These are phyloP conservation scores for Calameuta filiformis DNA, from an alignment of 2,888 invertebrate genomes.

Conservation along the genomic window DNA sequence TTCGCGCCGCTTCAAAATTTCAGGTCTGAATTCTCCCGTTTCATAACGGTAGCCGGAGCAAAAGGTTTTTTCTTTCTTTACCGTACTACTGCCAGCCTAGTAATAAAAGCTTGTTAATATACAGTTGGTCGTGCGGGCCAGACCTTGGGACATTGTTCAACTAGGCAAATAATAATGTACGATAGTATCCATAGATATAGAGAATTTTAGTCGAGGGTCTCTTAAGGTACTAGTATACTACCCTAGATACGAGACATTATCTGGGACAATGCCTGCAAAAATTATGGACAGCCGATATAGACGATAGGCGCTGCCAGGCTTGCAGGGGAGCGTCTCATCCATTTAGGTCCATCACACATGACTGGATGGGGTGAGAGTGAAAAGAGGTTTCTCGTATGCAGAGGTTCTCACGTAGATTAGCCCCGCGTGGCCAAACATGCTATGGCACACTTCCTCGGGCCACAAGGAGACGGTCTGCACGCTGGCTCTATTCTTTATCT, in stretches of 20 bases:
- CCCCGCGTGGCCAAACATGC: constrained; percentile 5
- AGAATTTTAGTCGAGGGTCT: background rate
- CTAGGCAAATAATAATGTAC: background rate
- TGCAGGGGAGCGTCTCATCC: constrained; percentile 64
- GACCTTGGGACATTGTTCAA: background rate
- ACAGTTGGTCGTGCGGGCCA: background rate
- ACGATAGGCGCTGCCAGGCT: constrained; percentile 46
- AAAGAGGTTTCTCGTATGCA: constrained; percentile 60
- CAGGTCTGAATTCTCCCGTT: background rate
- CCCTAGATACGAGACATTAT: background rate
- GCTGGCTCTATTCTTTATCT: background rate
- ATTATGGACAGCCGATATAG: constrained; percentile 63
- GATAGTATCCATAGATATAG: background rate
- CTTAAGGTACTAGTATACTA: background rate
- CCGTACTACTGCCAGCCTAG: background rate
- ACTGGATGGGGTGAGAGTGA: constrained; percentile 65
- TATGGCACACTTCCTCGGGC: background rate
- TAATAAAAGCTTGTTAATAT: background rate
- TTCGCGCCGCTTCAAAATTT: background rate
- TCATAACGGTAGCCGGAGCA: background rate
- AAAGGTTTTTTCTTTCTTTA: background rate
- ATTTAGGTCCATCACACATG: constrained; percentile 66
- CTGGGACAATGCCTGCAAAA: constrained; percentile 45
- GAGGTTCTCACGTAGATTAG: constrained; percentile 64
- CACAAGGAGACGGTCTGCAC: background rate